A percentile compares a stretch with the other conserved stretches of the same genome.
phyloP scores from a whole-genome alignment of 2,797 vertebrate genomes.

The Dallia pectoralis region DNA sequence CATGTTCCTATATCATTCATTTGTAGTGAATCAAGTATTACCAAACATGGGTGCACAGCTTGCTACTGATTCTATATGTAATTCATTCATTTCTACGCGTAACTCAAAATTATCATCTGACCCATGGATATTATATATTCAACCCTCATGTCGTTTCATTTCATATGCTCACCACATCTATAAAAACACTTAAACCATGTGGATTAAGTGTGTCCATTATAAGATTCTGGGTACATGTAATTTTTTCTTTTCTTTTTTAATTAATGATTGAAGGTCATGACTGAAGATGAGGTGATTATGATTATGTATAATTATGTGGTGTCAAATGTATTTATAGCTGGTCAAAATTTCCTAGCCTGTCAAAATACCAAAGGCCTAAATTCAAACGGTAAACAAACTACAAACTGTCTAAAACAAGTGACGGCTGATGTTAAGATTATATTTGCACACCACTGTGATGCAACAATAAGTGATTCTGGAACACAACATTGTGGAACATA shows the following conservation, averaged over 20 bases:
- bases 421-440: neutral
- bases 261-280: no score
- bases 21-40: neutral
- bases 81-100: neutral
- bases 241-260: no score
- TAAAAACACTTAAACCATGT: no score
- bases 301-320: neutral
- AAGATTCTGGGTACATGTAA: no score
- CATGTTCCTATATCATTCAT: neutral
- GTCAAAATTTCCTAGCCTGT: neutral
- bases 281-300: no score
- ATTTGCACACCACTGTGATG: conserved; percentile 6
- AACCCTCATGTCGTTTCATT: no score
- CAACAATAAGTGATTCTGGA: conserved; percentile 5
- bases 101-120: no score
- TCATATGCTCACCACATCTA: no score
- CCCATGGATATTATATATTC: no score
- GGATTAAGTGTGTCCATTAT: no score
- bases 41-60: neutral
- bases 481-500: neutral
- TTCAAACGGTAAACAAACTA: neutral
- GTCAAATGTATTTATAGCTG: neutral
- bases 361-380: neutral
- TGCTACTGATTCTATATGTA: neutral
- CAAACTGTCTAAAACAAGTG: neutral